A percentile compares a stretch with the other conserved stretches of the same genome.
Evolutionary conservation across 2,113 vertebrate species (phyloP).

Genomic region (Natator depressus): DNA sequence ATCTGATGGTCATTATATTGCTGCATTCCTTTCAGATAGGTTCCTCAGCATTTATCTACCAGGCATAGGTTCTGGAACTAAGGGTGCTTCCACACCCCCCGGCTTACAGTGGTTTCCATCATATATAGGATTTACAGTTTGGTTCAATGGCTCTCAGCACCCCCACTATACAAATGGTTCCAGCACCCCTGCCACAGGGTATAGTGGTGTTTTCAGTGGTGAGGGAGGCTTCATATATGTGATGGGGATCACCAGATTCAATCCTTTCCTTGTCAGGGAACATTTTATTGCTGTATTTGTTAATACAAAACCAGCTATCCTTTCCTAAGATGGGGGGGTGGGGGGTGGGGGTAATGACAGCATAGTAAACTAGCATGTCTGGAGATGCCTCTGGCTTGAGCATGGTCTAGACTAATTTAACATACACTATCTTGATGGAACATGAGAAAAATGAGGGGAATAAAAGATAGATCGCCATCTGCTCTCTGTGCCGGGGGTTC

Average conservation of each 20-base stretch:
- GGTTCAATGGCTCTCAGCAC: too few species aligned
- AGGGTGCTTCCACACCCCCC: too few species aligned
- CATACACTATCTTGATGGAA: neutral
- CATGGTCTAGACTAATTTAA: slow-evolving; percentile 29
- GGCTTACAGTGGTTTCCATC: too few species aligned
- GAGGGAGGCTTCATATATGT: slow-evolving; percentile 9
- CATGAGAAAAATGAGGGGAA: neutral
- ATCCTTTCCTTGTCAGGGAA: slow-evolving; percentile 31
- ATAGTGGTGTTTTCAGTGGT: neutral
- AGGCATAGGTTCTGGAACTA: neutral
- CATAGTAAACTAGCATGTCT: slow-evolving; percentile 10
- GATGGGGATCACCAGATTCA: neutral
- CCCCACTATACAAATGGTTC: too few species aligned
- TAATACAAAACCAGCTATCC: slow-evolving; percentile 31
- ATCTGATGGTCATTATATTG: neutral
- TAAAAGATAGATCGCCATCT: neutral
- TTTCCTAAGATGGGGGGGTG: slow-evolving; percentile 22
- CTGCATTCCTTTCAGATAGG: neutral
- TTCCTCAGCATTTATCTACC: neutral
- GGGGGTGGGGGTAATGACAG: neutral
- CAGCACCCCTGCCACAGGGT: neutral
- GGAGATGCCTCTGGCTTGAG: slow-evolving; percentile 29
- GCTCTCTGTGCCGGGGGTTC: neutral
- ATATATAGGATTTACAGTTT: too few species aligned
- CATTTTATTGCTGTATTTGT: neutral